phyloP scores from a whole-genome alignment of 2,797 vertebrate species.

The Aeoliscus strigatus region DNA sequence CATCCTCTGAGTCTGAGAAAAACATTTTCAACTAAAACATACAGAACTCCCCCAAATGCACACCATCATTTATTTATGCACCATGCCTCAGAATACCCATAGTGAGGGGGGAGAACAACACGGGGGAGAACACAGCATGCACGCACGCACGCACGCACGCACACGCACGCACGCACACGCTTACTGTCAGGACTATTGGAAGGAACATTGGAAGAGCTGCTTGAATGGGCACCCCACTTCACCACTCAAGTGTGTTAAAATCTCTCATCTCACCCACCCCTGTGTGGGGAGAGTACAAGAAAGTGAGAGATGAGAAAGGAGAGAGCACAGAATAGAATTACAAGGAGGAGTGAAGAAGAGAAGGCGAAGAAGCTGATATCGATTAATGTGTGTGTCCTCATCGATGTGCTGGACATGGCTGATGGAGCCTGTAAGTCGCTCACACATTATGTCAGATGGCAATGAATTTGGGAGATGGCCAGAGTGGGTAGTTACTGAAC shows the following conservation, averaged over 20 bases:
- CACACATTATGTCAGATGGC: slow-evolving; percentile 11
- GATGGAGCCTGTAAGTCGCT: slow-evolving; percentile 18
- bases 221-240: slow-evolving; percentile 27
- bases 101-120: slow-evolving; percentile 1
- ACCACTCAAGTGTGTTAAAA: slow-evolving; percentile 49
- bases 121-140: no score
- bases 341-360: slow-evolving; percentile 21
- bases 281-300: slow-evolving; percentile 11
- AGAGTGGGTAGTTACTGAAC: no score
- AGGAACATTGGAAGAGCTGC: slow-evolving; percentile 35
- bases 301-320: slow-evolving; percentile 1
- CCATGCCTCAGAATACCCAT: slow-evolving; percentile 46
- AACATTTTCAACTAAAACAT: slow-evolving; percentile 57
- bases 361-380: slow-evolving; percentile 31
- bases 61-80: slow-evolving; percentile 67
- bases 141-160: no score
- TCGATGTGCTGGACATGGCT: slow-evolving; percentile 16
- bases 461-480: no score
- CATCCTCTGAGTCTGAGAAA: slow-evolving; percentile 32
- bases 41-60: slow-evolving; percentile 51
- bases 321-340: slow-evolving; percentile 41
- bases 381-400: slow-evolving; percentile 31
- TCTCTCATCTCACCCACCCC: slow-evolving; percentile 43
- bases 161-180: slow-evolving; percentile 17
- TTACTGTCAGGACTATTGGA: slow-evolving; percentile 30